phyloP scores from a whole-genome alignment of 2,113 vertebrate species.

The Erythrolamprus reginae region DNA sequence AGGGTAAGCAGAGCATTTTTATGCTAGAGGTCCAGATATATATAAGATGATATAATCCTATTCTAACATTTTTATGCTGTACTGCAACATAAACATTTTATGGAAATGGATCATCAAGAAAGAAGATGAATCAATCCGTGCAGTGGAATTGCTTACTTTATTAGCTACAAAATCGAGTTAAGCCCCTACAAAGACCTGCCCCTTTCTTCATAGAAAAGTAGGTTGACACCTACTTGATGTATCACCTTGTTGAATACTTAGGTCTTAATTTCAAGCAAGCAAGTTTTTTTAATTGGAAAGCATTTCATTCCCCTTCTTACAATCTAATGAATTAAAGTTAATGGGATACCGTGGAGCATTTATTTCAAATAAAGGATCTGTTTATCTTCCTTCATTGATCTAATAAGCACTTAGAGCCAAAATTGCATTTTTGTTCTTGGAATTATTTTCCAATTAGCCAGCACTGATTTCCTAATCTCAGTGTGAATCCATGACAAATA shows the following conservation, averaged over 20 bases:
- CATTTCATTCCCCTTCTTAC: not conserved
- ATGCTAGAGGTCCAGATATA: too few relatives aligned
- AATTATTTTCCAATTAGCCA: conserved; percentile 36
- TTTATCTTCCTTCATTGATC: conserved; percentile 6
- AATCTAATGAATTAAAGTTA: conserved; percentile 5
- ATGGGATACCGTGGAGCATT: conserved; percentile 5
- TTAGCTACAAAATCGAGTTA: not conserved
- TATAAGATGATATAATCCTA: too few relatives aligned
- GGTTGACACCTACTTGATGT: not conserved
- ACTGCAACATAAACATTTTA: not conserved
- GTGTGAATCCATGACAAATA: not conserved
- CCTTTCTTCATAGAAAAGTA: not conserved
- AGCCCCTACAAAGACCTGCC: not conserved
- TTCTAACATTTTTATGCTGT: too few relatives aligned
- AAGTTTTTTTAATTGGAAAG: conserved; percentile 30
- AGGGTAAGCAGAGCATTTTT: too few relatives aligned
- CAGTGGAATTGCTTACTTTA: not conserved
- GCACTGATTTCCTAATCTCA: conserved; percentile 23
- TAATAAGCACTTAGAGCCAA: conserved; percentile 32
- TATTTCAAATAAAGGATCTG: conserved; percentile 15
- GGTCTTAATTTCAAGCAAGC: conserved; percentile 12
- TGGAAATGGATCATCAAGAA: not conserved
- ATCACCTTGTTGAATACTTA: conserved; percentile 3
- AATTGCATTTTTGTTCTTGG: conserved; percentile 24
- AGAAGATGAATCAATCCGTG: not conserved